These are phyloP conservation scores for Heliconius hewitsoni DNA, from an alignment of 1,140 invertebrate species.

Conservation along the genomic window DNA sequence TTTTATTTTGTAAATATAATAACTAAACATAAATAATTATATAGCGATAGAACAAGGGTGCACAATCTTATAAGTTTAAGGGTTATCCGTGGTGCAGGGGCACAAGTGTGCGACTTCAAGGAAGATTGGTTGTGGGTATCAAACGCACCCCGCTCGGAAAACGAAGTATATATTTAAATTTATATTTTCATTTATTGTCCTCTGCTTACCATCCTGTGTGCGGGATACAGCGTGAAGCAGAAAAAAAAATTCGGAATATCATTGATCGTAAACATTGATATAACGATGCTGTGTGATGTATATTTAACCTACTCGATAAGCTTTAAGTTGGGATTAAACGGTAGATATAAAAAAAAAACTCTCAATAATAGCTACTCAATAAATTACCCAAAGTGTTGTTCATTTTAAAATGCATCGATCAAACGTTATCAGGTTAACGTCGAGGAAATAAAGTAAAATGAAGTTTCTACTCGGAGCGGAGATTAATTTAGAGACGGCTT, in stretches of 20 bases:
- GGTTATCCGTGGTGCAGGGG: too few species aligned
- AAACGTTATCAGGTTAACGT: constrained; percentile 53
- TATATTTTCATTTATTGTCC: too few species aligned
- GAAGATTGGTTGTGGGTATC: too few species aligned
- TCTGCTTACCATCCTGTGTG: too few species aligned
- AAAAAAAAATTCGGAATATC: background rate
- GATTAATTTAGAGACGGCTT: constrained; percentile 48
- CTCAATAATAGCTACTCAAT: constrained; percentile 41
- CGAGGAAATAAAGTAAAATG: constrained; percentile 51
- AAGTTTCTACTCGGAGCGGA: constrained; percentile 48
- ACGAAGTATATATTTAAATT: too few species aligned
- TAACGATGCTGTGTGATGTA: constrained; percentile 51
- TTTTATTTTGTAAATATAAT: too few species aligned
- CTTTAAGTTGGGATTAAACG: constrained; percentile 43
- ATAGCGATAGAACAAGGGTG: background rate
- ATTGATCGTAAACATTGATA: constrained; percentile 30
- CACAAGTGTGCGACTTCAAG: too few species aligned
- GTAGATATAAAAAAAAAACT: constrained; percentile 30
- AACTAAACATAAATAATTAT: background rate
- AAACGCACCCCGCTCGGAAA: too few species aligned
- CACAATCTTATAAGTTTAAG: background rate
- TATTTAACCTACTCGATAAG: constrained; percentile 55
- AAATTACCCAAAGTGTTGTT: constrained; percentile 65
- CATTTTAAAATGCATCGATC: constrained; percentile 70
- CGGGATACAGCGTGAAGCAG: too few species aligned